A percentile compares a stretch with the other conserved stretches of the same genome.
Evolutionary conservation across 2,888 invertebrate genomes (phyloP).

Genomic region (Conomelus anceps): DNA sequence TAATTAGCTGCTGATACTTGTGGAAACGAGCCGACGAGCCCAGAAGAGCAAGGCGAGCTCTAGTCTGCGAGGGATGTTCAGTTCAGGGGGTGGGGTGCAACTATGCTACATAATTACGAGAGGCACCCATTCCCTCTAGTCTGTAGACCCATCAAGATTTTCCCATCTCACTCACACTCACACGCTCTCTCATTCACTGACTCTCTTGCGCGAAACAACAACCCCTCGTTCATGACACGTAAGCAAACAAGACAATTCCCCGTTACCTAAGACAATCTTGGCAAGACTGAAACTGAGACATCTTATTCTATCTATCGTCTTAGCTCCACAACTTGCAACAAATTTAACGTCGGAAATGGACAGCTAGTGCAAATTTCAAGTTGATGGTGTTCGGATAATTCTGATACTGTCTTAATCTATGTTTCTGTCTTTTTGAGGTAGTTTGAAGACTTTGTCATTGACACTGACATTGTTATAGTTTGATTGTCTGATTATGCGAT

Average conservation of each 20-base stretch:
- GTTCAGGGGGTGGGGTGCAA: not conserved
- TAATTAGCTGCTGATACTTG: not conserved
- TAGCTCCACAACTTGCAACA: too few relatives aligned
- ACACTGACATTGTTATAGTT: too few relatives aligned
- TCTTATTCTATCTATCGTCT: not conserved
- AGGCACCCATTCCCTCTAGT: not conserved
- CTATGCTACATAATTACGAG: not conserved
- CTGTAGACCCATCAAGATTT: not conserved
- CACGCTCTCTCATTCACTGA: not conserved
- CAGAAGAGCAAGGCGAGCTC: not conserved
- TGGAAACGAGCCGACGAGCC: not conserved
- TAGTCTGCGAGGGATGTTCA: not conserved
- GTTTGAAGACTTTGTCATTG: too few relatives aligned
- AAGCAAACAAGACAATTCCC: not conserved
- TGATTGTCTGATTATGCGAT: too few relatives aligned
- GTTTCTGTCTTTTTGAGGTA: too few relatives aligned
- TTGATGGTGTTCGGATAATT: too few relatives aligned
- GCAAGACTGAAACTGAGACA: not conserved
- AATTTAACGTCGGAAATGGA: too few relatives aligned
- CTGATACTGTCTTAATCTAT: too few relatives aligned
- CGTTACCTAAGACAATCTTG: not conserved
- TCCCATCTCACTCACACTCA: not conserved
- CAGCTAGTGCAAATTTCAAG: too few relatives aligned
- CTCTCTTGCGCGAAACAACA: not conserved
- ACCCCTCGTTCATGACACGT: not conserved